phyloP scores from a whole-genome alignment of 1,140 invertebrate genomes.

The Neuroterus valhalla region DNA sequence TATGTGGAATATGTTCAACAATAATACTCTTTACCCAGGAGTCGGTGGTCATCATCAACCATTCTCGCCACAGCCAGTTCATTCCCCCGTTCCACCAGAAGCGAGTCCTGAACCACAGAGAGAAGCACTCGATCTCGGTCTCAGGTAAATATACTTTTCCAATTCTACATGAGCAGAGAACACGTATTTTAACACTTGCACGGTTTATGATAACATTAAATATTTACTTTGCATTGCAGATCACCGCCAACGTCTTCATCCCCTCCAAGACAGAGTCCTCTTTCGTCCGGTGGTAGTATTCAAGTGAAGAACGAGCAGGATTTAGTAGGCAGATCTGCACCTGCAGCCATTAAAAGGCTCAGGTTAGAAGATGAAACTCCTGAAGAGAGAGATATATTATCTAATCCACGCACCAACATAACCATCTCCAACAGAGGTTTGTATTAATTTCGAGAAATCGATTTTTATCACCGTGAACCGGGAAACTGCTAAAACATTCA shows the following conservation, averaged over 20 bases:
- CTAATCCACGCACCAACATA: conserved; percentile 84
- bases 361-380: conserved; percentile 69
- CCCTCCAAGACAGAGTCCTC: conserved; percentile 59
- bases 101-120: conserved; percentile 75
- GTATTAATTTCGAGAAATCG: conserved; percentile 58
- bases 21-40: conserved; percentile 70
- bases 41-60: conserved; percentile 55
- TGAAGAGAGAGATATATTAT: conserved; percentile 62
- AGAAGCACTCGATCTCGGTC: conserved; percentile 79
- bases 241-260: conserved; percentile 66
- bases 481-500: not conserved
- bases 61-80: conserved; percentile 60
- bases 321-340: conserved; percentile 70
- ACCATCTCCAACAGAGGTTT: conserved; percentile 90
- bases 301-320: conserved; percentile 80
- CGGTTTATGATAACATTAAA: conserved; percentile 30
- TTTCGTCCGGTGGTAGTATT: conserved; percentile 58
- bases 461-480: not conserved
- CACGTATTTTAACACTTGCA: not conserved
- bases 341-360: conserved; percentile 79
- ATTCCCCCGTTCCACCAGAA: conserved; percentile 62
- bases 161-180: conserved; percentile 12
- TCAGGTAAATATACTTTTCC: conserved; percentile 60
- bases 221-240: conserved; percentile 42
- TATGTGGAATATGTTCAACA: conserved; percentile 89